Percentiles rank a stretch among this genome's conserved stretches.
Conservation (phyloP, 2,888 invertebrate species). For the Vannuccia rotundouncinata region DNA sequence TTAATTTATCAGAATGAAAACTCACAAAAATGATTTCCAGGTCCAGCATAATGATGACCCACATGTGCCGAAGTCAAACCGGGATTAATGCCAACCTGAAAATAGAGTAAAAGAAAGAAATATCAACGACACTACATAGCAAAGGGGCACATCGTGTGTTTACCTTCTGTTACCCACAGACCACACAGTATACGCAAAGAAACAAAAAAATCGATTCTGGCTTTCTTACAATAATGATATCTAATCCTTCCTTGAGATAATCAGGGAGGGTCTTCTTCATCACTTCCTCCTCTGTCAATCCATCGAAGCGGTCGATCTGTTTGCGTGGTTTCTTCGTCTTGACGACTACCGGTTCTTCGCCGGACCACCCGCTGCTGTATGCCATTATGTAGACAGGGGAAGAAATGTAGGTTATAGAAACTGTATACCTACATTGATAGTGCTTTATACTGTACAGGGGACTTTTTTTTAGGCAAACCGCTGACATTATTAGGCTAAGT, state of each 20-base stretch:
- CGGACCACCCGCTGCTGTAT: slow-evolving; percentile 1
- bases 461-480: not conserved
- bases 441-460: too few species aligned
- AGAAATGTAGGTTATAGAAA: too few species aligned
- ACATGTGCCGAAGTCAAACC: slow-evolving; percentile 93
- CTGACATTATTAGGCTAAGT: not conserved
- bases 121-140: too few species aligned
- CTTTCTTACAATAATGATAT: slow-evolving; percentile 84
- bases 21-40: slow-evolving; percentile 94
- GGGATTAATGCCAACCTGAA: slow-evolving; percentile 93
- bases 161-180: too few species aligned
- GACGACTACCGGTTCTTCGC: not conserved
- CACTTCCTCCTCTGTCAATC: slow-evolving; percentile 92
- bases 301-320: slow-evolving; percentile 74
- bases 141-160: too few species aligned
- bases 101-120: slow-evolving; percentile 42
- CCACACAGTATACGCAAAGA: too few species aligned
- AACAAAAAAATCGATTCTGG: too few species aligned
- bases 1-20: too few species aligned
- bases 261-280: slow-evolving; percentile 85
- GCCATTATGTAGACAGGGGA: too few species aligned
- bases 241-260: slow-evolving; percentile 82
- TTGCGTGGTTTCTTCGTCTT: slow-evolving; percentile 1
- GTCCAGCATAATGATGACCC: slow-evolving; percentile 96
- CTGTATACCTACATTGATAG: too few species aligned